These are phyloP conservation scores for Bombus cullumanus DNA, from an alignment of 1,140 invertebrate genomes.

Conservation along the genomic window DNA sequence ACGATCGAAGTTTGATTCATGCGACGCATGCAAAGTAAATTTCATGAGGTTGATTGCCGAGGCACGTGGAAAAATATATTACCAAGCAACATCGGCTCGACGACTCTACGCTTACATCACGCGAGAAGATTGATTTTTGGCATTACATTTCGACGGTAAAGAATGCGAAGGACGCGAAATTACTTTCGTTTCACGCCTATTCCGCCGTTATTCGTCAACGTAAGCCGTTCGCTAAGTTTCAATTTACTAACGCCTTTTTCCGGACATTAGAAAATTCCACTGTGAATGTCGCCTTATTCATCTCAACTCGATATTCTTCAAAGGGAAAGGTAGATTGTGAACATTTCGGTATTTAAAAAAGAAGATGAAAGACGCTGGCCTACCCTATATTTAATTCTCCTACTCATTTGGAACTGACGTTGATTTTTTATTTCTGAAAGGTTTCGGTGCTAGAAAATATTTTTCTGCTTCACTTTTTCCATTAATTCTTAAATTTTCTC, in stretches of 20 bases:
- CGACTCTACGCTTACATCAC: neutral
- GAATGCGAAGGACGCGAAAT: slow-evolving; percentile 36
- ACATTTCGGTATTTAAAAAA: neutral
- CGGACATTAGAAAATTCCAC: slow-evolving; percentile 20
- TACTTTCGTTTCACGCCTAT: slow-evolving; percentile 28
- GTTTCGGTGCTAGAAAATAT: too few relatives aligned
- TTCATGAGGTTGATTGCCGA: neutral
- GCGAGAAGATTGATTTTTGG: slow-evolving; percentile 37
- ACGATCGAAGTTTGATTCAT: slow-evolving; percentile 12
- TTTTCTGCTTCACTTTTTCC: too few relatives aligned
- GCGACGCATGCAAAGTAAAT: slow-evolving; percentile 13
- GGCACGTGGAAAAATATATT: slow-evolving; percentile 15
- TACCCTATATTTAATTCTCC: neutral
- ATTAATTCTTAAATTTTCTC: too few relatives aligned
- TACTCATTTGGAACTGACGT: too few relatives aligned
- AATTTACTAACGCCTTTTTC: neutral
- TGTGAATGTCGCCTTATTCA: neutral
- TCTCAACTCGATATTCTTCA: neutral
- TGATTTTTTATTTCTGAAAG: too few relatives aligned
- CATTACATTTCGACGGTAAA: slow-evolving; percentile 45
- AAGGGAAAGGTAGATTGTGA: neutral
- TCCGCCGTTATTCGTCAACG: neutral
- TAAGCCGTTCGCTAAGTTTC: neutral
- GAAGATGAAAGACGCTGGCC: neutral
- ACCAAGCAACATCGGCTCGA: neutral